These are phyloP conservation scores for Carassius auratus DNA, from an alignment of 2,113 vertebrate species.

Conservation along the genomic window DNA sequence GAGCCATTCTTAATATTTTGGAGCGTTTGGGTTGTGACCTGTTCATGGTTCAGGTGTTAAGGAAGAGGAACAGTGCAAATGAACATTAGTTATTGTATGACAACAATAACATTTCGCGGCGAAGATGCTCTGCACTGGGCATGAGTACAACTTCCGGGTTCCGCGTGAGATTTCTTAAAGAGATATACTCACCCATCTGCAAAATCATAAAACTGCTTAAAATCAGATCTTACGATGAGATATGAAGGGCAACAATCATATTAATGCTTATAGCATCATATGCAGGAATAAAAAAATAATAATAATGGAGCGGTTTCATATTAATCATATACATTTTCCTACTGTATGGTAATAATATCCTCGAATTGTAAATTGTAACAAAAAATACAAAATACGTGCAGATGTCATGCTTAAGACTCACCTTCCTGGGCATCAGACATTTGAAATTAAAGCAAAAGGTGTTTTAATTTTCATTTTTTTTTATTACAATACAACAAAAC, in stretches of 20 bases:
- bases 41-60: constrained; percentile 73
- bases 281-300: not conserved
- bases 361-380: too few species aligned
- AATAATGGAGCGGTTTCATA: not conserved
- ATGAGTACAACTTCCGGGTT: not conserved
- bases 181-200: not conserved
- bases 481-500: not conserved
- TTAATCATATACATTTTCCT: not conserved
- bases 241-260: not conserved
- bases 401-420: not conserved
- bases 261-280: too few species aligned
- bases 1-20: constrained; percentile 86
- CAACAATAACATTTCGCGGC: not conserved
- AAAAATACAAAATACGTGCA: not conserved
- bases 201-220: too few species aligned
- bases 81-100: not conserved
- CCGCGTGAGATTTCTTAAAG: not conserved
- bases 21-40: constrained; percentile 86
- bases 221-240: too few species aligned
- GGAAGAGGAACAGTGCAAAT: not conserved
- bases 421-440: not conserved
- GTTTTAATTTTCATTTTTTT: too few species aligned
- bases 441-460: too few species aligned
- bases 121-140: not conserved
- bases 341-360: too few species aligned